Evolutionary conservation across 2,113 vertebrate species (phyloP).

Genomic region (Vimba vimba): DNA sequence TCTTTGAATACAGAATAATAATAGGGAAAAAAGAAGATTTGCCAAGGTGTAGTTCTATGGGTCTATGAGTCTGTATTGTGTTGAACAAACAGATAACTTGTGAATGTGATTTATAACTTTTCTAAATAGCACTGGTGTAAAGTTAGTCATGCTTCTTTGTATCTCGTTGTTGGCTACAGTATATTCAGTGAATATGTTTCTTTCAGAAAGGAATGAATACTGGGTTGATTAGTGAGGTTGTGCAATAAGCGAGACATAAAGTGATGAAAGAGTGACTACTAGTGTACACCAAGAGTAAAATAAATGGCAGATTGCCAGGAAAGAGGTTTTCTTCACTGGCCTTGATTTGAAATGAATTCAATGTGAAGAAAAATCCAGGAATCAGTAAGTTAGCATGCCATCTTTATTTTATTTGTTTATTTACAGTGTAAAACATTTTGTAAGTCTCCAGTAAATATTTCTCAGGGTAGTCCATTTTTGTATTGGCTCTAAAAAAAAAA

Average conservation of each 20-base stretch:
- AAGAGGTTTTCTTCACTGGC: neutral
- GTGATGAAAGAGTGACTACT: constrained; percentile 46
- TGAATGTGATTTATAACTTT: neutral
- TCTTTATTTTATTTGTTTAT: neutral
- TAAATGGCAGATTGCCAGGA: neutral
- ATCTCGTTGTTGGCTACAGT: neutral
- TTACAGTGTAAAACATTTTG: neutral
- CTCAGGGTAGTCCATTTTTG: neutral
- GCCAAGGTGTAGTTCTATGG: neutral
- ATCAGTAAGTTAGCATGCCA: neutral
- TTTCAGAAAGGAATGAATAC: neutral
- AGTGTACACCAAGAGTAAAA: constrained; percentile 4
- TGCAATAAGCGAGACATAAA: neutral
- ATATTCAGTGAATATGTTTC: neutral
- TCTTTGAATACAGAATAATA: neutral
- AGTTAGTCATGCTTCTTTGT: neutral
- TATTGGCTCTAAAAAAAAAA: too few relatives aligned
- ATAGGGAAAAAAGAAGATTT: too few relatives aligned
- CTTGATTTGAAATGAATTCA: neutral
- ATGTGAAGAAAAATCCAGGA: neutral
- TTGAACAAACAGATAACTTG: neutral
- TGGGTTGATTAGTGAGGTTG: neutral
- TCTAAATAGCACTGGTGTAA: neutral
- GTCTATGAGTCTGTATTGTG: neutral
- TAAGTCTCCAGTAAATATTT: neutral